Base-by-base conservation (phyloP, 2,113 vertebrate genomes). In the Prionailurus bengalensis region DNA sequence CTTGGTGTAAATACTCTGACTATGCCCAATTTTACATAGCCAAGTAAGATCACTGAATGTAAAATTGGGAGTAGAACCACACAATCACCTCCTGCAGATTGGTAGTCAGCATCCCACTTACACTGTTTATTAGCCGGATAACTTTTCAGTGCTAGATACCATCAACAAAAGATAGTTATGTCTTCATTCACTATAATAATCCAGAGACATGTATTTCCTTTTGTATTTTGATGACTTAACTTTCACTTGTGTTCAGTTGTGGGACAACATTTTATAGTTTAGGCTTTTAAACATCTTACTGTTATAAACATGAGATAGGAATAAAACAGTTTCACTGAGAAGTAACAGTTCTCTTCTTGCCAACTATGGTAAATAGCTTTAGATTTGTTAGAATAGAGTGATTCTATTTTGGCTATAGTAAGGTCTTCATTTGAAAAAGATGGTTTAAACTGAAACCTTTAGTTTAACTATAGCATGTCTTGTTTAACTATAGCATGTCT, bases 301-400 rank as follows among this genome's bases (percentile, higher is more conserved):
- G 92, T 94, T 81, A 80, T 78, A 92, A 94, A 86, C 23, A 87
- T 21, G 91, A 92, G n/a, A 95, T 33, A 89, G 25, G 14, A 81
- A 80, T 63, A 88, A 74, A 68, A 39, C 42, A 21, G 74, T 94
- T 92, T 86, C 45, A 86, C 25, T 27, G 33, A 63, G n/a, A 96
- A 81, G 53, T 31, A 84, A 36, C 19, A 25, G 36, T 48, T 85
- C 42, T 88, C 11, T 93, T 68, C 55, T 31, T 91, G 36, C 58
- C 63, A 93, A 76, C 11, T 78, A 3, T 74, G 39, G 25, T 58
- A 76, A 92, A 58, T 80, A 88, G 91, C 42, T 93, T 94, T 93
- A 94, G 31, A 73, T 80, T 31, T 33, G 7, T 66, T 74, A 39
- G 36, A 55, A 63, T 53, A 16, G 33, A 81, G 68, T 86, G 19